Evolutionary conservation across 1,140 invertebrate species (phyloP).

Genomic region (Cataglyphis hispanica): DNA sequence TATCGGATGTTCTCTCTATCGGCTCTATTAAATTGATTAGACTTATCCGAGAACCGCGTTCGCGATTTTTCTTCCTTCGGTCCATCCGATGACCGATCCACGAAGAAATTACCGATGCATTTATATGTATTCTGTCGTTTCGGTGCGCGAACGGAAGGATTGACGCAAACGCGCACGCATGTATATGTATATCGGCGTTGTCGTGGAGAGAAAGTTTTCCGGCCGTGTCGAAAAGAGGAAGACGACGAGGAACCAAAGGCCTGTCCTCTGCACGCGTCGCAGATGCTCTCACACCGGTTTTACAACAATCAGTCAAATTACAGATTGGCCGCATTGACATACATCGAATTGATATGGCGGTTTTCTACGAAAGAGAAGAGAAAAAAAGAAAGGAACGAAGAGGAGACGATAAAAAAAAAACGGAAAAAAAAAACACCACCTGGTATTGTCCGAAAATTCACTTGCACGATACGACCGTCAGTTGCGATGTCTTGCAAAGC

Average conservation of each 20-base stretch:
- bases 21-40: slow-evolving; percentile 37
- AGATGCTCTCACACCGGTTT: slow-evolving; percentile 77
- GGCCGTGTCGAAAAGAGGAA: not conserved
- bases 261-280: slow-evolving; percentile 72
- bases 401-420: not conserved
- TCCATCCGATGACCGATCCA: slow-evolving; percentile 16
- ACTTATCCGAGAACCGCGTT: not conserved
- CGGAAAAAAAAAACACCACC: slow-evolving; percentile 71
- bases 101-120: slow-evolving; percentile 5
- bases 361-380: slow-evolving; percentile 69
- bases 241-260: slow-evolving; percentile 54
- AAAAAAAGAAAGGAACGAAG: slow-evolving; percentile 13
- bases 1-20: slow-evolving; percentile 19
- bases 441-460: slow-evolving; percentile 82
- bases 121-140: slow-evolving; percentile 3
- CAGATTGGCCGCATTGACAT: slow-evolving; percentile 79
- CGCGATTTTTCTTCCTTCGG: not conserved
- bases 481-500: slow-evolving; percentile 79
- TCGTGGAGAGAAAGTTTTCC: slow-evolving; percentile 77
- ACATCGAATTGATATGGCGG: slow-evolving; percentile 44
- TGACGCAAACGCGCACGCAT: slow-evolving; percentile 37
- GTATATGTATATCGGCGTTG: not conserved
- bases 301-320: slow-evolving; percentile 82
- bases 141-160: slow-evolving; percentile 19
- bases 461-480: slow-evolving; percentile 76